phyloP scores from a whole-genome alignment of 2,888 invertebrate species.

The Zelleria hepariella region DNA sequence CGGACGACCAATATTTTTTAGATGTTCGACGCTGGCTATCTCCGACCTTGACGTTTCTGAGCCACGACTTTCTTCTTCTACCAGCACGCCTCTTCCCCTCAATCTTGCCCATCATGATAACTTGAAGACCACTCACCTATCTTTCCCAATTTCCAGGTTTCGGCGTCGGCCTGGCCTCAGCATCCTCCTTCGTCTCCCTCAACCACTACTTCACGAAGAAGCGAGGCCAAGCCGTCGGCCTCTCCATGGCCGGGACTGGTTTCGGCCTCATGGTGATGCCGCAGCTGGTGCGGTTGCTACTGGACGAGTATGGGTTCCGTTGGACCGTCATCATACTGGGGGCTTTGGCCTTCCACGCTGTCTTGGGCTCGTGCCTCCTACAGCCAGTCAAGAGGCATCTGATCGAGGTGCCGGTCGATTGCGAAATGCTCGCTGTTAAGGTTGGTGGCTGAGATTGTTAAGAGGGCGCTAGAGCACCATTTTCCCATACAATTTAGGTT shows the following conservation, averaged over 20 bases:
- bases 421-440: conserved; percentile 64
- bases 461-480: too few species aligned
- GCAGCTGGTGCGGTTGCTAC: conserved; percentile 76
- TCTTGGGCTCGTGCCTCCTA: conserved; percentile 76
- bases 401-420: conserved; percentile 70
- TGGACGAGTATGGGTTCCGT: conserved; percentile 75
- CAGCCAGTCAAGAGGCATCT: conserved; percentile 82
- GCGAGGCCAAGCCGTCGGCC: conserved; percentile 84
- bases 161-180: conserved; percentile 82
- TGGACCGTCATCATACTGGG: conserved; percentile 79
- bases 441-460: too few species aligned
- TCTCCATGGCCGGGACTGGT: conserved; percentile 85
- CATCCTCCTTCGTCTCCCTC: conserved; percentile 83
- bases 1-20: too few species aligned
- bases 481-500: too few species aligned
- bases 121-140: too few species aligned
- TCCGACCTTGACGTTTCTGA: too few species aligned
- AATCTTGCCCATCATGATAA: too few species aligned
- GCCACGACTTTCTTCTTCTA: too few species aligned
- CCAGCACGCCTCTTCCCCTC: too few species aligned
- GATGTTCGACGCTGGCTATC: too few species aligned
- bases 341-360: conserved; percentile 76
- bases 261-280: conserved; percentile 86
- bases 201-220: conserved; percentile 84
- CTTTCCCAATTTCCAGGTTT: conserved; percentile 68